These are phyloP conservation scores for Bradypodion pumilum DNA, from an alignment of 2,797 vertebrate genomes.

Conservation along the genomic window DNA sequence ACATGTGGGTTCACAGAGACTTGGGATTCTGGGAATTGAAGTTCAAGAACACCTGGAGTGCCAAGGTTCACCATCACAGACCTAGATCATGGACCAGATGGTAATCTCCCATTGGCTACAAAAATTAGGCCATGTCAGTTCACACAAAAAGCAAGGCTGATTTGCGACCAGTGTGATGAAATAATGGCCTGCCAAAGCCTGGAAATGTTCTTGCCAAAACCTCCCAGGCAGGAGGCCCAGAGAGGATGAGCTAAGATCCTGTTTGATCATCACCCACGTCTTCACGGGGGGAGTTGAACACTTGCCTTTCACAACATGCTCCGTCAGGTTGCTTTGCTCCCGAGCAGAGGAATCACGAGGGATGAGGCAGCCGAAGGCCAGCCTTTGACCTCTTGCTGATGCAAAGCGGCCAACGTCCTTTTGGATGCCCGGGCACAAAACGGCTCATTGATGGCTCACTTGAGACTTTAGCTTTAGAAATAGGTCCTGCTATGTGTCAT, in stretches of 20 bases:
- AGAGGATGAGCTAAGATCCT: constrained; percentile 74
- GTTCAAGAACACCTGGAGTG: too few relatives aligned
- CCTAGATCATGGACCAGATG: constrained; percentile 54
- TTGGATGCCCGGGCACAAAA: constrained; percentile 2
- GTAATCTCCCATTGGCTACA: not conserved
- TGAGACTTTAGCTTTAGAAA: too few relatives aligned
- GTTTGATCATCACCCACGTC: constrained; percentile 68
- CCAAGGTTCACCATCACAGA: too few relatives aligned
- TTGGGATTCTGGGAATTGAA: too few relatives aligned
- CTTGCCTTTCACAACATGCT: not conserved
- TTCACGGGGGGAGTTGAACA: constrained; percentile 50
- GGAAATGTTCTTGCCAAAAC: constrained; percentile 59
- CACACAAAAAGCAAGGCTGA: constrained; percentile 64
- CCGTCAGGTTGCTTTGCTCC: constrained; percentile 4
- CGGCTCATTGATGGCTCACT: not conserved
- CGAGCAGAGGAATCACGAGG: not conserved
- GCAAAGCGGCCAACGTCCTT: constrained; percentile 2
- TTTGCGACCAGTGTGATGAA: constrained; percentile 65
- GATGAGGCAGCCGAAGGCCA: not conserved
- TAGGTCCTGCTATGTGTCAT: not conserved
- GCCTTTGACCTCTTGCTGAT: constrained; percentile 5
- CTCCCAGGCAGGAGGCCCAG: constrained; percentile 71
- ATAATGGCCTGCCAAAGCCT: constrained; percentile 63
- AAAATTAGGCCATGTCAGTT: constrained; percentile 47
- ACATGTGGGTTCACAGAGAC: too few relatives aligned